Evolutionary conservation across 2,888 invertebrate species (phyloP).

Genomic region (Napeogenes sylphis): DNA sequence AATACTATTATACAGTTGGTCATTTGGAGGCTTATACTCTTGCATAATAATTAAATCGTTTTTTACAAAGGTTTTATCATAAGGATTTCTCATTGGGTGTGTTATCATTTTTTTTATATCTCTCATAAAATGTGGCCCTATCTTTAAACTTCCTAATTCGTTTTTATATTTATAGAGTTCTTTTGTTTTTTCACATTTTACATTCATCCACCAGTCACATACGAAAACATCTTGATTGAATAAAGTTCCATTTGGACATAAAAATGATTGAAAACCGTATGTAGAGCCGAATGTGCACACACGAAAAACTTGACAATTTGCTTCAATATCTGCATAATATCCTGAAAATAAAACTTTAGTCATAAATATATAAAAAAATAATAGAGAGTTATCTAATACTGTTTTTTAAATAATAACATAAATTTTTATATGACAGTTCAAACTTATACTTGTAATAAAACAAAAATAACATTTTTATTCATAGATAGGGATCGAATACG

Average conservation of each 20-base stretch:
- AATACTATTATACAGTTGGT: constrained; percentile 61
- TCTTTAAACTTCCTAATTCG: constrained; percentile 64
- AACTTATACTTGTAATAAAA: too few relatives aligned
- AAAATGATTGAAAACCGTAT: constrained; percentile 78
- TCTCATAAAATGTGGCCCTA: constrained; percentile 76
- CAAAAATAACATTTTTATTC: too few relatives aligned
- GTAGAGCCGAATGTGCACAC: constrained; percentile 79
- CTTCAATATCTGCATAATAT: constrained; percentile 81
- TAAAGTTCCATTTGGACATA: constrained; percentile 82
- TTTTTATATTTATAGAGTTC: constrained; percentile 61
- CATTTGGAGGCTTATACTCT: constrained; percentile 64
- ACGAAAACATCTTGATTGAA: constrained; percentile 82
- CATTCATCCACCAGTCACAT: constrained; percentile 84
- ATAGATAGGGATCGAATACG: too few relatives aligned
- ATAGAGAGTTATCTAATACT: background rate
- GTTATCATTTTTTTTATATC: constrained; percentile 78
- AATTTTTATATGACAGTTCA: background rate
- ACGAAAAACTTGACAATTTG: constrained; percentile 82
- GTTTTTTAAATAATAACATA: background rate
- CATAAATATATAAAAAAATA: constrained; percentile 6
- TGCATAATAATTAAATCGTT: constrained; percentile 64
- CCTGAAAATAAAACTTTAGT: constrained; percentile 57
- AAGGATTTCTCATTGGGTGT: constrained; percentile 68
- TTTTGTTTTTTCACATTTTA: constrained; percentile 74
- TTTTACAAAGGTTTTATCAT: constrained; percentile 53